Base-by-base conservation (phyloP, 2,888 invertebrate genomes). In the Timema podura region DNA sequence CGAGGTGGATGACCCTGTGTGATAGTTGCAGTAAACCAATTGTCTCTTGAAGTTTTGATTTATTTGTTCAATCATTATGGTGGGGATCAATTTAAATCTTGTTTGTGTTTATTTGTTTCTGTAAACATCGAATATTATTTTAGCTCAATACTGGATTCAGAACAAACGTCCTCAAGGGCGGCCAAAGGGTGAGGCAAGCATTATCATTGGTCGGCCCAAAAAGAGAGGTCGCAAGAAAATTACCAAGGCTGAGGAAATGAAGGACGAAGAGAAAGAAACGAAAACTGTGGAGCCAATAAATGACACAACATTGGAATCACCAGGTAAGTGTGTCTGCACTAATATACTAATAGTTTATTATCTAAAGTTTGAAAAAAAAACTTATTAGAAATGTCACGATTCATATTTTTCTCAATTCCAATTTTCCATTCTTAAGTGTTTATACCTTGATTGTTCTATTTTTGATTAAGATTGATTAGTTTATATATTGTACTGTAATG, bases 151-250 rank as follows among this genome's bases (percentile, higher is more conserved):
- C 64, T 71, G 70, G 71, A 67, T 74, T 54, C 76, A 77, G 7
- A 79, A 79, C 13, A 80, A 79, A 69, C 78, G 81, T 8, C 72
- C 72, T 65, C 64, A 72, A 48, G 81, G 81, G 0, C 80, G 81
- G 64, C 81, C 81, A 5, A 81, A 81, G 70, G 81, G 81, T 13
- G 80, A 79, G 49, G 78, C 80, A 10, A 81, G 81, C 71, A 81
- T 80, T 68, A 76, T 81, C 76, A 80, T 81, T 6, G 78, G 79
- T 68, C 81, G 81, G 57, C 78, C 79, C 15, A 78, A 71, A 49
- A 72, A 71, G 64, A 64, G 72, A 48, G 73, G 71, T 47, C 68
- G 70, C 0, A 72, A 70, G 61, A 11, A 68, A 67, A 30, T 30
- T 30, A 30, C 30, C 30, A 30, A 30, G 30, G 30, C 30, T 30